Conservation (phyloP, 2,113 vertebrate genomes). For the Alosa alosa region DNA sequence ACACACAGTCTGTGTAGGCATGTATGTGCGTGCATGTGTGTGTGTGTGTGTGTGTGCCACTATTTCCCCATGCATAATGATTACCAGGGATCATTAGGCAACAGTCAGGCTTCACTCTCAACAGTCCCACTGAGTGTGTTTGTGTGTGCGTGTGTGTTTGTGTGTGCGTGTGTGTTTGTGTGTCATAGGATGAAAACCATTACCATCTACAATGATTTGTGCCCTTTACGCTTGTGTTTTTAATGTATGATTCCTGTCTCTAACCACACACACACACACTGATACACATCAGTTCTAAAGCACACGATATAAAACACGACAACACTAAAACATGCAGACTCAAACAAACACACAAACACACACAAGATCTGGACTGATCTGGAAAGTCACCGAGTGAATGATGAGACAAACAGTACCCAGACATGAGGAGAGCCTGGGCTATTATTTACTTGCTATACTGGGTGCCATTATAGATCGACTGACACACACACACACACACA, state of each 20-base stretch:
- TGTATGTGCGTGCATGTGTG: neutral
- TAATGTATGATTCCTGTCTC: conserved; percentile 21
- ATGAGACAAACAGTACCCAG: neutral
- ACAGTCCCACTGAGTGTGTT: neutral
- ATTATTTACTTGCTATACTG: conserved; percentile 51
- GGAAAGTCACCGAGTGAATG: neutral
- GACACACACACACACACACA: conserved; percentile 21
- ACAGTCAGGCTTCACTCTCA: neutral
- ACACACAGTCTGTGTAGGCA: neutral
- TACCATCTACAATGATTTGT: conserved; percentile 21
- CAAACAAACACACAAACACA: conserved; percentile 46
- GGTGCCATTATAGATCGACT: conserved; percentile 27
- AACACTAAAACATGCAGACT: conserved; percentile 25
- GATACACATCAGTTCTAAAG: conserved; percentile 20
- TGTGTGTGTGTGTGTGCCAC: conserved; percentile 2
- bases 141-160: neutral
- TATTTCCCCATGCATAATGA: neutral
- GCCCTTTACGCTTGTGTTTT: conserved; percentile 30
- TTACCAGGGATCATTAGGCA: conserved; percentile 11
- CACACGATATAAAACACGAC: conserved; percentile 27
- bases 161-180: neutral
- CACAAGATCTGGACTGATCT: neutral
- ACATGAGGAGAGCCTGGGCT: neutral
- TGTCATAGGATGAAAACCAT: conserved; percentile 16
- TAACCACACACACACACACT: conserved; percentile 46